phyloP scores from a whole-genome alignment of 2,888 invertebrate genomes.

The Eristalis tenax region DNA sequence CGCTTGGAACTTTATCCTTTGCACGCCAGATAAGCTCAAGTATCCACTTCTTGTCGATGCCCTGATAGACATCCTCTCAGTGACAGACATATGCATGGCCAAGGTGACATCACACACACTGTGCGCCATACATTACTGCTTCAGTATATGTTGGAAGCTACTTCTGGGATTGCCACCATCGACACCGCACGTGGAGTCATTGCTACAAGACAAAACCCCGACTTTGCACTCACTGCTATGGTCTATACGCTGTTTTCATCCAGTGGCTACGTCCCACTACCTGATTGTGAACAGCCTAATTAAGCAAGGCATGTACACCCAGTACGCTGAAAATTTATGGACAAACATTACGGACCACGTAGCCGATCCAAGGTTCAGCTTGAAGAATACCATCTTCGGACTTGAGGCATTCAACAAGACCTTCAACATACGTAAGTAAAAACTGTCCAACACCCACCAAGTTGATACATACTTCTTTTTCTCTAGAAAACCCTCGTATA shows the following conservation, averaged over 20 bases:
- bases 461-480: neutral
- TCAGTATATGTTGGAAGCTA: conserved; percentile 85
- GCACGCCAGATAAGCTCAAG: conserved; percentile 94
- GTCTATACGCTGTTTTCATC: conserved; percentile 92
- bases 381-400: conserved; percentile 79
- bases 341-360: conserved; percentile 80
- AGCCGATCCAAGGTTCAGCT: conserved; percentile 78
- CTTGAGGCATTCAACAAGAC: conserved; percentile 79
- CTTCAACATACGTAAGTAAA: conserved; percentile 77
- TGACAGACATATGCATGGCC: conserved; percentile 87
- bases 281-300: conserved; percentile 93
- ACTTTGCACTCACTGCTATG: conserved; percentile 93
- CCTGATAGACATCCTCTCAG: conserved; percentile 90
- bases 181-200: conserved; percentile 90
- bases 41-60: conserved; percentile 94
- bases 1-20: conserved; percentile 96
- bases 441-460: neutral
- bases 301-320: conserved; percentile 94
- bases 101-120: conserved; percentile 84
- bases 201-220: conserved; percentile 87
- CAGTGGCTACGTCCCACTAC: conserved; percentile 92
- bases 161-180: conserved; percentile 94
- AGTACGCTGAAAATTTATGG: conserved; percentile 83
- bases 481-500: conserved; percentile 77
- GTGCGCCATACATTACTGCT: conserved; percentile 95